Evolutionary conservation across 2,113 vertebrate genomes (phyloP), one percentile per base, ranked within the genome.

Genomic region (Dasyornis broadbenti): DNA sequence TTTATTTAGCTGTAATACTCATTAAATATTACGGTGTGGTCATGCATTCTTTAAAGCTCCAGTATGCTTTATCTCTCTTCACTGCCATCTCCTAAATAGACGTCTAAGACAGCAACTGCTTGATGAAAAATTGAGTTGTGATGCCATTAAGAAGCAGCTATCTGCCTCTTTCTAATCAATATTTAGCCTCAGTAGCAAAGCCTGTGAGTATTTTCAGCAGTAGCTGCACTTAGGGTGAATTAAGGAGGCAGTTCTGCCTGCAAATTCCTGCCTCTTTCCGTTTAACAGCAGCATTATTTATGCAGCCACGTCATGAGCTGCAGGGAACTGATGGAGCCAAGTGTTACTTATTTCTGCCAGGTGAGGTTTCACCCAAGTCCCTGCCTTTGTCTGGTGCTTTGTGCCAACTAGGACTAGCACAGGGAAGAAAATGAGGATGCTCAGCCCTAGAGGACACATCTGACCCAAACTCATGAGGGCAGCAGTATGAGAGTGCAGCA

Each of bases 381-480:
- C 0, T 42, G 21, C 49, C 54, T 65, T 35, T 0, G 0, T 28
- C 60, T 37, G 64, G 24, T 12, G 78, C 26, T 1, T 45, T 61
- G 20, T 65, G 33, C 50, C 35, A 28, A 1, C 19, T 47, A 42
- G 54, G 7, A 8, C 17, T 10, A 39, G 66, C 53, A 9, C 57
- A 27, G 21, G 66, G 44, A n/a, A 31, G 63, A 64, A 28, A 61
- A 52, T 26, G 10, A 22, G 64, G 50, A 2, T 10, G 11, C 10
- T 18, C 13, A 28, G 64, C 13, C 0, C 0, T 1, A 30, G 61
- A 13, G 37, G 27, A 73, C 63, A 6, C 0, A 0, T 24, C 33
- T 82, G 80, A n/a, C 35, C 61, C 10, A 0, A 40, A 3, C 26
- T 54, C 11, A 3, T 8, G 35, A 54, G 65, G 18, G 13, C 82